Percentiles rank a stretch among this genome's conserved stretches.
These are phyloP conservation scores for Zosterops hypoxanthus DNA, from an alignment of 2,113 vertebrate genomes.

Conservation along the genomic window DNA sequence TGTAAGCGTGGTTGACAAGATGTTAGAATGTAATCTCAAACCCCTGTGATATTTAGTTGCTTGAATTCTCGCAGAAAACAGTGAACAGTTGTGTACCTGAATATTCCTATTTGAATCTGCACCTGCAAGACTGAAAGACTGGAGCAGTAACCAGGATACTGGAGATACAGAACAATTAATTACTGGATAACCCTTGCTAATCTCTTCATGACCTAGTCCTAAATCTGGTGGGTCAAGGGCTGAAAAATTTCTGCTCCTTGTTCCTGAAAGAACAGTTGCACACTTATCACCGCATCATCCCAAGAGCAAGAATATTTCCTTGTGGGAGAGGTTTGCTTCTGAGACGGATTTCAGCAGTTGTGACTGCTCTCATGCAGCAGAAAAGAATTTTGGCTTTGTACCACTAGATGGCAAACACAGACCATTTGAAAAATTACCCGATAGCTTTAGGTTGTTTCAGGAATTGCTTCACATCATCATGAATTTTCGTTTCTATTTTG, in stretches of 20 bases:
- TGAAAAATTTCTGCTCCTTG: neutral
- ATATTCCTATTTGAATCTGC: neutral
- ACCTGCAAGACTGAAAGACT: neutral
- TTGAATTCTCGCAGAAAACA: neutral
- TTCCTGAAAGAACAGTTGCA: neutral
- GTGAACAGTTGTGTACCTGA: neutral
- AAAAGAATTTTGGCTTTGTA: neutral
- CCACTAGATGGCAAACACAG: constrained; percentile 60
- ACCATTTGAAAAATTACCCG: neutral
- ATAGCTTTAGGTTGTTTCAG: no score
- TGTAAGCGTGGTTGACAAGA: neutral
- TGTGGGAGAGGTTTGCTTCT: neutral
- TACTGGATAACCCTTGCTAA: neutral
- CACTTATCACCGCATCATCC: neutral
- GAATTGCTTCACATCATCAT: neutral
- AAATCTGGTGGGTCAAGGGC: neutral
- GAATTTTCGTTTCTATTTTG: neutral
- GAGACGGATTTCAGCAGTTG: neutral
- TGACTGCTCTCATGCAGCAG: fast-evolving
- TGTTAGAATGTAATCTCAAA: neutral
- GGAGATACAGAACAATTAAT: neutral
- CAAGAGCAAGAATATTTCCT: neutral
- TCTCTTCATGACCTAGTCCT: neutral
- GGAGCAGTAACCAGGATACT: neutral
- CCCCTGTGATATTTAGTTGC: neutral